These are phyloP conservation scores for Drosophila pegasa DNA, from an alignment of 2,888 invertebrate species.

Conservation along the genomic window DNA sequence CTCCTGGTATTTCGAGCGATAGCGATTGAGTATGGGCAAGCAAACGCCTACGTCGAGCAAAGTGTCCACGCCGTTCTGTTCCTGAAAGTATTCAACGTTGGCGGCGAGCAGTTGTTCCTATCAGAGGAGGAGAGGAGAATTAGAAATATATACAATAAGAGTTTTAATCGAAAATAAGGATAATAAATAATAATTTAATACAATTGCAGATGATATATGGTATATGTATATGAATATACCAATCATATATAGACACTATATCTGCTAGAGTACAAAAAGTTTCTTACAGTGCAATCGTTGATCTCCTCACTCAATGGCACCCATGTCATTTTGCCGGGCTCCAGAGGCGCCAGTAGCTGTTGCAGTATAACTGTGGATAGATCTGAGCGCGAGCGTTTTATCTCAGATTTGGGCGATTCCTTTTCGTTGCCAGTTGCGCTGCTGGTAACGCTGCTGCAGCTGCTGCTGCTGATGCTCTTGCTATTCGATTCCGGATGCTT, in stretches of 20 bases:
- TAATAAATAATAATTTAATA: neutral
- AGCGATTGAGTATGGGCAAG: slow-evolving; percentile 88
- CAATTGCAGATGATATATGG: neutral
- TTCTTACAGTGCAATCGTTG: slow-evolving; percentile 85
- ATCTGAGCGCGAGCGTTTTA: slow-evolving; percentile 88
- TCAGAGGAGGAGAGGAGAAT: slow-evolving; percentile 48
- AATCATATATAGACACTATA: neutral
- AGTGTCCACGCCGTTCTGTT: slow-evolving; percentile 92
- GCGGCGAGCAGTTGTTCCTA: slow-evolving; percentile 92
- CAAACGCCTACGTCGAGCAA: slow-evolving; percentile 93
- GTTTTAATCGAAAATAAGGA: no score
- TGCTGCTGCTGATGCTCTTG: slow-evolving; percentile 85
- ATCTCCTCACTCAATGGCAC: slow-evolving; percentile 85
- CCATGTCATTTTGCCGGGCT: slow-evolving; percentile 86
- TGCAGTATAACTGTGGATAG: slow-evolving; percentile 90
- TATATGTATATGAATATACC: neutral
- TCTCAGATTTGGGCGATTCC: slow-evolving; percentile 87
- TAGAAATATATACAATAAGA: neutral
- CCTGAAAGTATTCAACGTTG: slow-evolving; percentile 91
- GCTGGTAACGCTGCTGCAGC: slow-evolving; percentile 35
- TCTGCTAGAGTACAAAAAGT: neutral
- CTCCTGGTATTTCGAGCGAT: slow-evolving; percentile 86
- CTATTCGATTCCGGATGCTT: slow-evolving; percentile 87
- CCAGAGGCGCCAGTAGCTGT: slow-evolving; percentile 89
- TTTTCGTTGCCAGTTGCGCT: slow-evolving; percentile 85